A percentile compares a stretch with the other conserved stretches of the same genome.
phyloP scores from a whole-genome alignment of 2,888 invertebrate genomes.

The Gisinianus flammeolus region DNA sequence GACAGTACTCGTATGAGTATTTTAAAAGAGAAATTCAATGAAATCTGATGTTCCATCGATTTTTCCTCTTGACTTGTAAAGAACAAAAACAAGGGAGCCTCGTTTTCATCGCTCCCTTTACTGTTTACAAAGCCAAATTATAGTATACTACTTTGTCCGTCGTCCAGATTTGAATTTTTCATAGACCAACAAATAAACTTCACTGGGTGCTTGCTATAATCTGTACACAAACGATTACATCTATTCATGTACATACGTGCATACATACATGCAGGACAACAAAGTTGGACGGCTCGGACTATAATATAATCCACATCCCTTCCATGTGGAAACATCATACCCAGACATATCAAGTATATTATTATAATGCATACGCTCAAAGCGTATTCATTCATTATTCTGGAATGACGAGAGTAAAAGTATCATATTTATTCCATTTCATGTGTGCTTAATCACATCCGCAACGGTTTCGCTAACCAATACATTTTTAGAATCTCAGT shows the following conservation, averaged over 20 bases:
- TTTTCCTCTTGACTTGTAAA: slow-evolving; percentile 30
- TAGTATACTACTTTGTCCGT: background rate
- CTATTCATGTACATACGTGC: background rate
- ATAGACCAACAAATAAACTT: background rate
- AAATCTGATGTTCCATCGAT: slow-evolving; percentile 28
- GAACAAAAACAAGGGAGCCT: slow-evolving; percentile 28
- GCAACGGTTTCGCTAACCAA: slow-evolving; percentile 5
- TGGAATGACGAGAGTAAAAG: slow-evolving; percentile 19
- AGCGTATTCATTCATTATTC: slow-evolving; percentile 5
- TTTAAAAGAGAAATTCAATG: slow-evolving; percentile 5
- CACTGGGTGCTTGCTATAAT: background rate
- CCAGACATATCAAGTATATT: no score
- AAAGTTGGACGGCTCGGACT: no score
- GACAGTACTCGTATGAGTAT: background rate
- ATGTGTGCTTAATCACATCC: slow-evolving; percentile 23
- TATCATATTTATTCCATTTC: slow-evolving; percentile 20
- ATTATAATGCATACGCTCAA: no score
- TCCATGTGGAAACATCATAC: no score
- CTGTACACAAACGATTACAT: background rate
- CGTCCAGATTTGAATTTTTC: background rate
- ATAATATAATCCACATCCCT: no score
- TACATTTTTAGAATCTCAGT: no score
- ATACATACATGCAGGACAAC: slow-evolving; percentile 1
- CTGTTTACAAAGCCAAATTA: slow-evolving; percentile 2
- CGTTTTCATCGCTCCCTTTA: slow-evolving; percentile 1